Conservation (phyloP, 53 echinoderm and acorn worm species). For the Astropecten irregularis region DNA sequence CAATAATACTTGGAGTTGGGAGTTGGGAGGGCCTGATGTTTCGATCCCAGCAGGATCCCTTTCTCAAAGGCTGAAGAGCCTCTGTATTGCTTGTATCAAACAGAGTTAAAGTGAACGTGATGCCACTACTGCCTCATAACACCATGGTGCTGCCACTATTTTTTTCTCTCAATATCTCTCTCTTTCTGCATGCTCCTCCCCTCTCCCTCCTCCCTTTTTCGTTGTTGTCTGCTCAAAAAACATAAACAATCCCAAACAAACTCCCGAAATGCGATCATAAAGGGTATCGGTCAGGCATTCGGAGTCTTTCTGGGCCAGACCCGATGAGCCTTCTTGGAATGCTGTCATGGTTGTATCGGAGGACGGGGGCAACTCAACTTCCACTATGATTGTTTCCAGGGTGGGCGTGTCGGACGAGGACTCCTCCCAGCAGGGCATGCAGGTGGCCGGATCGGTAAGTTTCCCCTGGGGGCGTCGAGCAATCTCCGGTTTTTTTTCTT, state of each 20-base stretch:
- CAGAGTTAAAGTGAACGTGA: too few relatives aligned
- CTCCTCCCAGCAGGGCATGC: conserved; percentile 52
- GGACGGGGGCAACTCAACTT: conserved; percentile 43
- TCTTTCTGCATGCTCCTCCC: background rate
- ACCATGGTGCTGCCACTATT: background rate
- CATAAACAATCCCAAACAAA: background rate
- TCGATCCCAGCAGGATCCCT: too few relatives aligned
- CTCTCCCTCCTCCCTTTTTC: background rate
- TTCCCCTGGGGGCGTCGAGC: background rate
- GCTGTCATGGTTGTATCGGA: conserved; percentile 50
- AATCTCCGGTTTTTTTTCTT: background rate
- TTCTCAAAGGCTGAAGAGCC: too few relatives aligned
- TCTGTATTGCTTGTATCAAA: background rate
- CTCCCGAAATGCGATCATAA: background rate
- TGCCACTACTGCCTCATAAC: too few relatives aligned
- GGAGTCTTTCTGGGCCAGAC: conserved; percentile 20
- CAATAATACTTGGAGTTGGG: too few relatives aligned
- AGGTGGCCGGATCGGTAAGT: conserved; percentile 60
- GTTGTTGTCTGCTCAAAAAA: background rate
- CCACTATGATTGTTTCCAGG: conserved; percentile 58
- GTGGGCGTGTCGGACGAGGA: conserved; percentile 85
- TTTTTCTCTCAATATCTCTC: conserved; percentile 14
- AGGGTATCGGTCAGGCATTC: conserved; percentile 44
- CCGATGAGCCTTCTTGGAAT: conserved; percentile 28
- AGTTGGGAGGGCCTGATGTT: too few relatives aligned